Conservation (phyloP, 2,113 vertebrate species). For the Numenius arquata region DNA sequence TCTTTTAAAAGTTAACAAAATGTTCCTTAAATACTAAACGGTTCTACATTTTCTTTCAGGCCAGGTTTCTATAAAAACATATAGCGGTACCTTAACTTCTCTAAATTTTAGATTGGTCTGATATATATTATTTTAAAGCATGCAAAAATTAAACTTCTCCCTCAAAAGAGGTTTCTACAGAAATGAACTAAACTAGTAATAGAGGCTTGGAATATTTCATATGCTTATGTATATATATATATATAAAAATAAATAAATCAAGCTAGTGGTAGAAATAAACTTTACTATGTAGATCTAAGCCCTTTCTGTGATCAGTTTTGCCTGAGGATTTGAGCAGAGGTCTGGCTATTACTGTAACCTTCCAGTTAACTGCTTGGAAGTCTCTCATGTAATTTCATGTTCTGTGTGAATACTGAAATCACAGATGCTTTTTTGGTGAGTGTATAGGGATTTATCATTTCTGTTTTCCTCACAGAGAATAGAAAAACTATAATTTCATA, state of each 20-base stretch:
- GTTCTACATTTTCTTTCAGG: not conserved
- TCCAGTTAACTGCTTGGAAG: not conserved
- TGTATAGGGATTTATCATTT: not conserved
- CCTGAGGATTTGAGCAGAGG: not conserved
- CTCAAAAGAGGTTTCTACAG: not conserved
- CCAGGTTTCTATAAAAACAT: not conserved
- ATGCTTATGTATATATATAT: too few species aligned
- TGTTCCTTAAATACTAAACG: not conserved
- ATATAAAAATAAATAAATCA: not conserved
- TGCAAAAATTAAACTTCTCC: not conserved
- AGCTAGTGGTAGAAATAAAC: not conserved
- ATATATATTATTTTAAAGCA: not conserved
- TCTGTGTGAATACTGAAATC: not conserved
- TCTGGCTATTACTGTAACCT: not conserved
- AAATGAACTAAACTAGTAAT: not conserved
- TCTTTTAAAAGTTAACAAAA: not conserved
- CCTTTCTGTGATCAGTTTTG: not conserved
- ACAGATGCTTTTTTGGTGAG: accelerated
- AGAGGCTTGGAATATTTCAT: not conserved
- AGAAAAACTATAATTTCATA: not conserved
- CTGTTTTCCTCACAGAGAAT: not conserved
- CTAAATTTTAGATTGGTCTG: not conserved
- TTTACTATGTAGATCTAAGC: not conserved
- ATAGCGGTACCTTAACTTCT: not conserved
- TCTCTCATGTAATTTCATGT: not conserved